Base-by-base conservation (phyloP, 2,797 vertebrate species). In the Acestrorhynchus altus region DNA sequence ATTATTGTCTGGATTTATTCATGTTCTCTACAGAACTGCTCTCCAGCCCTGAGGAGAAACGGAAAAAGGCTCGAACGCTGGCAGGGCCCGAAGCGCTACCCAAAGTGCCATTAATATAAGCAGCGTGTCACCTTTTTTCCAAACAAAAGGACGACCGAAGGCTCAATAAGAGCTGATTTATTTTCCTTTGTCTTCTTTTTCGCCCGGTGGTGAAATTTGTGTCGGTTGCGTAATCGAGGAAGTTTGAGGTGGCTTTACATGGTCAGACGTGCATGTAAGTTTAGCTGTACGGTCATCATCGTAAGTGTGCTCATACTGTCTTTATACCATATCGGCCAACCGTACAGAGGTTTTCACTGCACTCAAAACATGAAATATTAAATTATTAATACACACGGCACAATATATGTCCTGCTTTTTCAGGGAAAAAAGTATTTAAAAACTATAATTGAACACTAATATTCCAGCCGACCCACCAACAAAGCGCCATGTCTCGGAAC, bases 41-140 rank as follows among this genome's bases (percentile, higher is more conserved):
- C 28, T 15, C 26, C 75, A 74, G 72, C 79, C 72, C 18, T 35
- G 54, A 66, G 78, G 51, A 68, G 61, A 70, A 82, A 66, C 78
- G 81, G 83, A 86, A 85, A 82, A 75, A 75, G 49, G 11, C 71
- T 74, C 20, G 11, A 71, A 63, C 40, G 52, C 59, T 70, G 70
- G 59, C 64, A 60, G 24, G 35, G 39, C 9, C 44, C 31, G 56
- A 51, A 69, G 52, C 73, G 7, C 49, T 77, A 70, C 31, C 31
- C 76, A 76, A 77, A 85, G 81, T 84, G 80, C 69, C 70, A 54
- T 67, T 83, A 74, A 54, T 83, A 44, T 86, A 87, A 84, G 79
- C 81, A 85, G 22, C 11, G 64, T 83, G 80, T 83, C 84, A 85
- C 24, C 22, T 61, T 74, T 12, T 6, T 54, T 49, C 72, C 54